These are phyloP conservation scores for Teleogryllus oceanicus DNA, from an alignment of 2,888 invertebrate genomes.

Conservation along the genomic window DNA sequence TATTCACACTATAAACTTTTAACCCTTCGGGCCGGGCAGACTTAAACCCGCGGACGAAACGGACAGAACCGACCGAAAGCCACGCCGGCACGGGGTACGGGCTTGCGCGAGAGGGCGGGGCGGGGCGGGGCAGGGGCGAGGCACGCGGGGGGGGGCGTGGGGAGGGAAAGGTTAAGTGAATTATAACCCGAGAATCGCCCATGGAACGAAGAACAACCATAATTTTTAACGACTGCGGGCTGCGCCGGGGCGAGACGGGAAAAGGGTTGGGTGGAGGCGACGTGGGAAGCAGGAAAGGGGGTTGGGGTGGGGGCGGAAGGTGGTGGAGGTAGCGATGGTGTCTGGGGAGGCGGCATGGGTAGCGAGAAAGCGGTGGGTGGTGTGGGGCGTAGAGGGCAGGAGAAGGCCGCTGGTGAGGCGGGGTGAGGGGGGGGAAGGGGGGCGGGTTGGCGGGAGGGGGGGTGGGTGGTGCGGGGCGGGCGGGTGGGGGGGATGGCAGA, in stretches of 20 bases:
- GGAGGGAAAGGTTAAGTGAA: neutral
- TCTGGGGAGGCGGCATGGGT: neutral
- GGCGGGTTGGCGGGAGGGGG: neutral
- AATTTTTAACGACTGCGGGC: neutral
- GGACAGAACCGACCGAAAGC: neutral
- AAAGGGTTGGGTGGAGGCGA: neutral
- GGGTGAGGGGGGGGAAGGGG: neutral
- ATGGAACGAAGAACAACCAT: neutral
- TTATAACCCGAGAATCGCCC: neutral
- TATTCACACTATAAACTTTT: constrained; percentile 9
- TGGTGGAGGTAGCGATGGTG: neutral
- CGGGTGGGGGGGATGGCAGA: neutral
- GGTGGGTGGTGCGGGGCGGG: neutral
- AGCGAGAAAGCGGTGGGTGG: neutral
- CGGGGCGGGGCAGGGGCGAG: neutral
- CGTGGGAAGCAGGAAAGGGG: neutral
- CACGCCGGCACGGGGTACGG: neutral
- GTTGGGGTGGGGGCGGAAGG: neutral
- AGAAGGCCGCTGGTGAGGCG: neutral
- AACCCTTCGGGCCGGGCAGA: neutral
- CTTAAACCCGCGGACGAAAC: neutral
- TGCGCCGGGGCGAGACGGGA: neutral
- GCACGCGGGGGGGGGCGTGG: neutral
- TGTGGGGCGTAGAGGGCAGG: neutral
- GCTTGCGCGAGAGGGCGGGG: neutral